A percentile compares a stretch with the other conserved stretches of the same genome.
These are phyloP conservation scores for Limulus polyphemus DNA, from an alignment of 2,888 invertebrate species.

Conservation along the genomic window DNA sequence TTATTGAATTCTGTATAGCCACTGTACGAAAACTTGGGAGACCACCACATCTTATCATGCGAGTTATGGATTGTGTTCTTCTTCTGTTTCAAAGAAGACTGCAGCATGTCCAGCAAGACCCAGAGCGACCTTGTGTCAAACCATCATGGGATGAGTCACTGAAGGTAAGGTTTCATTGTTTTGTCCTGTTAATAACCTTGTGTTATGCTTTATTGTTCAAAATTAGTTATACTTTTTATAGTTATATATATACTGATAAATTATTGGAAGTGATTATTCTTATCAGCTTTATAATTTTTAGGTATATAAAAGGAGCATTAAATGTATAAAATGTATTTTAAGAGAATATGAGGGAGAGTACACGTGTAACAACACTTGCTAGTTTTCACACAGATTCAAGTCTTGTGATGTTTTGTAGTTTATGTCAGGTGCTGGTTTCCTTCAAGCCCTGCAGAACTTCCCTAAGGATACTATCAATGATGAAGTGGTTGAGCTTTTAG, in stretches of 20 bases:
- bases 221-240: too few relatives aligned
- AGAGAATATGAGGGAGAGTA: not conserved
- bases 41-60: conserved; percentile 90
- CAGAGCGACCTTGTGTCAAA: conserved; percentile 69
- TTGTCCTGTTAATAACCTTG: too few relatives aligned
- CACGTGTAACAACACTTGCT: not conserved
- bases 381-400: not conserved
- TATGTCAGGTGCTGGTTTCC: conserved; percentile 90
- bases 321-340: not conserved
- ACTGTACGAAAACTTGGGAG: conserved; percentile 86
- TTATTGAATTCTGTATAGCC: conserved; percentile 39
- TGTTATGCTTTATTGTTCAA: too few relatives aligned
- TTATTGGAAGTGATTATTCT: too few relatives aligned
- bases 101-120: conserved; percentile 67
- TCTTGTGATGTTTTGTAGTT: conserved; percentile 45
- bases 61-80: conserved; percentile 93
- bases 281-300: too few relatives aligned
- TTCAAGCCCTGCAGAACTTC: conserved; percentile 81
- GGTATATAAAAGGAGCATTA: too few relatives aligned
- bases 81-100: conserved; percentile 81
- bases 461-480: conserved; percentile 93
- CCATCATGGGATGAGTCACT: conserved; percentile 94
- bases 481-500: conserved; percentile 86
- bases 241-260: too few relatives aligned
- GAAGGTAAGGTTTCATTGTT: conserved; percentile 47